These are phyloP conservation scores for Ophraella communa DNA, from an alignment of 2,888 invertebrate genomes.

Conservation along the genomic window DNA sequence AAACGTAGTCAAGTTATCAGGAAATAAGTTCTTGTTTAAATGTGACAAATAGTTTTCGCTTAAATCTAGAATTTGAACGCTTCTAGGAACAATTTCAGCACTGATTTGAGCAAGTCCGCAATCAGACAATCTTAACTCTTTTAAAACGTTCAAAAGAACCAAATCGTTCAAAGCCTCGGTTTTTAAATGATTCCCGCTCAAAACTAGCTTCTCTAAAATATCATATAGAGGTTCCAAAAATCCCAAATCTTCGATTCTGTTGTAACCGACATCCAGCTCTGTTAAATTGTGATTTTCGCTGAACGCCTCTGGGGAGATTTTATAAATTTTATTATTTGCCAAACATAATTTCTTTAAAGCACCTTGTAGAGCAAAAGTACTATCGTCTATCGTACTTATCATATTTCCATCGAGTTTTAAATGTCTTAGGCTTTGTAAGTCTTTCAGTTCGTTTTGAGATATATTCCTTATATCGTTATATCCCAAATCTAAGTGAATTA, in stretches of 20 bases:
- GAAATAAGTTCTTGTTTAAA: slow-evolving; percentile 63
- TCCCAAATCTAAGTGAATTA: slow-evolving; percentile 77
- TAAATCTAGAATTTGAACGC: slow-evolving; percentile 69
- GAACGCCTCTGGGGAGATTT: slow-evolving; percentile 75
- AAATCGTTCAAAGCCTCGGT: slow-evolving; percentile 63
- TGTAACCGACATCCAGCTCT: slow-evolving; percentile 76
- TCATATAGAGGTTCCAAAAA: slow-evolving; percentile 60
- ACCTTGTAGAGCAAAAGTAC: slow-evolving; percentile 67
- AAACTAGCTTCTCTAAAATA: slow-evolving; percentile 68
- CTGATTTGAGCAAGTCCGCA: slow-evolving; percentile 67
- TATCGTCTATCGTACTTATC: slow-evolving; percentile 71
- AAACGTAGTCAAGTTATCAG: slow-evolving; percentile 66
- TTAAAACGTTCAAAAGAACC: slow-evolving; percentile 64
- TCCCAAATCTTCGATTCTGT: slow-evolving; percentile 60
- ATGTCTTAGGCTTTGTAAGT: slow-evolving; percentile 68
- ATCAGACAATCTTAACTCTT: slow-evolving; percentile 66
- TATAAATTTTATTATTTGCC: slow-evolving; percentile 73
- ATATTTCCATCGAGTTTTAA: slow-evolving; percentile 78
- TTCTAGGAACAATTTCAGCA: slow-evolving; percentile 64
- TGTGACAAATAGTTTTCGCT: slow-evolving; percentile 72
- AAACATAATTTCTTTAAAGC: slow-evolving; percentile 66
- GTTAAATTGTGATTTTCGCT: slow-evolving; percentile 71
- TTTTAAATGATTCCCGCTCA: slow-evolving; percentile 73
- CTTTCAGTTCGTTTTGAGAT: slow-evolving; percentile 71
- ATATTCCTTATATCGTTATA: slow-evolving; percentile 77